These are phyloP conservation scores for Euthynnus affinis DNA, from an alignment of 2,797 vertebrate species.

Conservation along the genomic window DNA sequence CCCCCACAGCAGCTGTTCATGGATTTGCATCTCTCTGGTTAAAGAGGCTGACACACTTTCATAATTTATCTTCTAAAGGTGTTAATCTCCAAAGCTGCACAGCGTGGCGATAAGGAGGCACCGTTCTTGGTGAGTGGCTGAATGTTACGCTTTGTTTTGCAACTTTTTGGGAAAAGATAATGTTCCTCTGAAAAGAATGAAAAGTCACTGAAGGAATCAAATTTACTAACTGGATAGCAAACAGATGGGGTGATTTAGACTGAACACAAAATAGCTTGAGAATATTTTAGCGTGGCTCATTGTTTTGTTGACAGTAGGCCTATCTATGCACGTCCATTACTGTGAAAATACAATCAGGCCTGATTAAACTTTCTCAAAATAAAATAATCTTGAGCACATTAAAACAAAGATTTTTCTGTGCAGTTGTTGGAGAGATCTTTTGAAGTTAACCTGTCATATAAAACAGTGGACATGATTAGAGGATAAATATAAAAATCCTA, in stretches of 20 bases:
- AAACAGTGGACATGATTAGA: not conserved
- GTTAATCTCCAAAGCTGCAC: constrained; percentile 2
- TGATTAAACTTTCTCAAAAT: not conserved
- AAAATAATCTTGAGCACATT: not conserved
- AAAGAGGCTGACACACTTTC: constrained; percentile 17
- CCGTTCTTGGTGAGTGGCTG: constrained; percentile 49
- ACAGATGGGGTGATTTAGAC: not conserved
- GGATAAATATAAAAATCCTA: not conserved
- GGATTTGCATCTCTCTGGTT: constrained; percentile 66
- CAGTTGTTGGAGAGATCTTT: no score
- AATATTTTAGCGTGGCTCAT: not conserved
- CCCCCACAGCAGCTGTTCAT: not conserved
- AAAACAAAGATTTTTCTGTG: not conserved
- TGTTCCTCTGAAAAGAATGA: not conserved
- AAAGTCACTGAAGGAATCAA: not conserved
- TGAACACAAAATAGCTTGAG: not conserved
- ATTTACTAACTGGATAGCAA: not conserved
- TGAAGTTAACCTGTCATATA: not conserved
- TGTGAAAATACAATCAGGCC: not conserved
- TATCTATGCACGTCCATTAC: not conserved
- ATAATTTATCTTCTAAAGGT: constrained; percentile 19
- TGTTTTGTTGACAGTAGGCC: not conserved
- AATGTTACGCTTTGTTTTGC: not conserved
- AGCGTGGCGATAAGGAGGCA: not conserved
- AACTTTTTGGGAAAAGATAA: not conserved